These are phyloP conservation scores for Xanthia icteritia DNA, from an alignment of 2,888 invertebrate species.

Conservation along the genomic window DNA sequence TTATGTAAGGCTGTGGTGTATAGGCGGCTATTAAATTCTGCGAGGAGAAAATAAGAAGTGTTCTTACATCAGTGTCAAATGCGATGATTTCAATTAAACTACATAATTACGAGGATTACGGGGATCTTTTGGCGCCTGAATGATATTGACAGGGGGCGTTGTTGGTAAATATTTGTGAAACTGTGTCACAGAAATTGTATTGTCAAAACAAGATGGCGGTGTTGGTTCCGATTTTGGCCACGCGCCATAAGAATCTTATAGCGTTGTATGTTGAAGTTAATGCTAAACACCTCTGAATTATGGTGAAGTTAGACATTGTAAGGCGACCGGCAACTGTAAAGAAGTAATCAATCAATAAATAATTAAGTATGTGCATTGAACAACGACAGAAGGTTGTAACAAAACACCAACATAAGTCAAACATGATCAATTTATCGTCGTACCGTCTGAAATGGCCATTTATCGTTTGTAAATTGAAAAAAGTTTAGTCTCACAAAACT, in stretches of 20 bases:
- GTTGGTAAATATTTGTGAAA: background rate
- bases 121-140: background rate
- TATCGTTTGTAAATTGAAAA: background rate
- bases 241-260: no score
- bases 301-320: background rate
- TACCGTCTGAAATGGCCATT: background rate
- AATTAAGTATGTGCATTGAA: background rate
- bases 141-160: no score
- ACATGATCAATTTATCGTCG: background rate
- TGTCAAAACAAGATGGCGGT: background rate
- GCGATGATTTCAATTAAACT: background rate
- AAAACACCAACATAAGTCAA: background rate
- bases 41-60: background rate
- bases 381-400: background rate
- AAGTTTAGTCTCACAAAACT: conserved; percentile 8
- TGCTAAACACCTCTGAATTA: background rate
- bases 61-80: background rate
- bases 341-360: background rate
- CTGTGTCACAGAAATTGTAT: no score
- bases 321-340: no score
- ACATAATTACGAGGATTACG: background rate
- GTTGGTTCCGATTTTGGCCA: no score
- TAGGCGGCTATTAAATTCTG: background rate
- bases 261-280: background rate
- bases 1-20: conserved; percentile 3